Evolutionary conservation across 2,888 invertebrate species (phyloP), one percentile per base, ranked within the genome.

Genomic region (Cheiracanthium punctorium): DNA sequence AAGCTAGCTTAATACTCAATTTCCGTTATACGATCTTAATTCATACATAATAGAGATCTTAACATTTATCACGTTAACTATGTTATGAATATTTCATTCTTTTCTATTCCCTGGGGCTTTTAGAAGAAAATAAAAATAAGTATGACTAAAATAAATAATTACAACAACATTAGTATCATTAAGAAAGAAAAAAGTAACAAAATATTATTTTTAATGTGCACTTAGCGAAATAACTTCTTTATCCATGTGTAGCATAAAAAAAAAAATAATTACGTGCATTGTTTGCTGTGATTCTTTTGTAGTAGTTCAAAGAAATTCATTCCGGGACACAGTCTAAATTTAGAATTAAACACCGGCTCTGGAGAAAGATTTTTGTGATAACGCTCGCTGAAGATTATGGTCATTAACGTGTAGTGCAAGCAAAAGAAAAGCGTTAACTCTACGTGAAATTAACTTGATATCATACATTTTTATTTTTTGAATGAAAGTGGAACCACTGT

Each of bases 191-290:
- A 58, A 17, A 17, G 24, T 4, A 37, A 37, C 7, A 58, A 58
- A 58, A 24, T 20, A 58, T 58, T 58, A 58, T 24, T 58, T 58
- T 58, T 58, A 58, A 58, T 58, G 58, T 24, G 58, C 58, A 58
- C 58, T 58, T 58, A 58, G 58, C 24, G 58, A 58, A 58, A 58
- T 58, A 58, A 58, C 58, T 58, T 58, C 58, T 58, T 58, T 58
- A 24, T 58, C 24, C 24, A 1, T 1, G 1, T 1, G 1, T 58
- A 17, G 2, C n/a, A n/a, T 4, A 58, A 24, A 58, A 58, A 58
- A 24, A 12, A 24, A 58, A 24, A 58, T 58, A 24, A 7, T 1
- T 7, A 4, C 1, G 58, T 7, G 10, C 7, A 37, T 58, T 58
- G 58, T 58, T 58, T 58, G 20, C 12, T n/a, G 58, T 24, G 24